phyloP scores from a whole-genome alignment of 2,113 vertebrate species.

The Cettia cetti region DNA sequence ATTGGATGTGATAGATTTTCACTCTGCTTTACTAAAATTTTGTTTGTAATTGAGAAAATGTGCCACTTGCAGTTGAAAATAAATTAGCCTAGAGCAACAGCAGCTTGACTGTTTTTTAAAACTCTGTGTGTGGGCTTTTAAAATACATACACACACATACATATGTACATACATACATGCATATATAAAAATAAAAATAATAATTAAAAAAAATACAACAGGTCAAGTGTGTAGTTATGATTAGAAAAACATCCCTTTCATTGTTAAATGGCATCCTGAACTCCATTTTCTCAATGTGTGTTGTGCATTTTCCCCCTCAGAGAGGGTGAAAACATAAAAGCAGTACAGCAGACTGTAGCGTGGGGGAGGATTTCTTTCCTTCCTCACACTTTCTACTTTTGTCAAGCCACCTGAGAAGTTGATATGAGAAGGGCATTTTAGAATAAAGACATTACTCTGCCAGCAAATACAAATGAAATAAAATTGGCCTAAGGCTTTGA shows the following conservation, averaged over 20 bases:
- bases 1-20: conserved; percentile 19
- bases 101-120: not conserved
- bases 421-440: conserved; percentile 72
- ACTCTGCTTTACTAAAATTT: conserved; percentile 44
- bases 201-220: not conserved
- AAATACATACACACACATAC: not conserved
- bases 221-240: not conserved
- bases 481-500: conserved; percentile 80
- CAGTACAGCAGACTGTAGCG: not conserved
- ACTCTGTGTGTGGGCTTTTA: not conserved
- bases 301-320: not conserved
- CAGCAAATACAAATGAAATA: conserved; percentile 79
- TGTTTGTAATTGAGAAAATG: conserved; percentile 27
- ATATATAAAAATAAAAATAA: not conserved
- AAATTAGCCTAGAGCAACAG: conserved; percentile 32
- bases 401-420: conserved; percentile 74
- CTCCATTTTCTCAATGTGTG: not conserved
- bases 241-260: conserved; percentile 32
- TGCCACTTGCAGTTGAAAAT: conserved; percentile 26
- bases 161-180: not conserved
- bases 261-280: conserved; percentile 10
- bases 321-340: conserved; percentile 62
- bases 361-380: conserved; percentile 41
- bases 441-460: conserved; percentile 80
- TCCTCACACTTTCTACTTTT: conserved; percentile 59